These are phyloP conservation scores for Emmelina monodactyla DNA, from an alignment of 2,888 invertebrate species.

Conservation along the genomic window DNA sequence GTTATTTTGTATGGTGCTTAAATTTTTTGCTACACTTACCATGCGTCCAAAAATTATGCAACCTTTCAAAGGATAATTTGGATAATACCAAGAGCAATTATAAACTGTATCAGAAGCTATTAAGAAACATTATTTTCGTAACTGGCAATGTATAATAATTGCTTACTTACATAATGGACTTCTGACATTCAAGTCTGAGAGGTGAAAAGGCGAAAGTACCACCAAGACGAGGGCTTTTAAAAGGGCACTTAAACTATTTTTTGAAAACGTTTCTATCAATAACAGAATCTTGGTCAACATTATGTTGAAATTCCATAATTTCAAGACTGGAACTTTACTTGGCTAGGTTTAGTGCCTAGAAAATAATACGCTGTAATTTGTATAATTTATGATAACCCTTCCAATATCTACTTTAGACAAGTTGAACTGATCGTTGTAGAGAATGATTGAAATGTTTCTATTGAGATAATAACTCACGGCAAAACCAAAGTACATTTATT, in stretches of 20 bases:
- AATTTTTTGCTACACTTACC: too few species aligned
- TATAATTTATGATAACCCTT: too few species aligned
- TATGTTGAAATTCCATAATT: too few species aligned
- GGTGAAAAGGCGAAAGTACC: constrained; percentile 5
- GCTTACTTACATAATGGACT: constrained; percentile 14
- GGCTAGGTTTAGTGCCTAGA: too few species aligned
- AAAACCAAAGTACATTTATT: neutral
- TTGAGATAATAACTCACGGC: neutral
- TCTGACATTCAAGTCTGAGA: constrained; percentile 20
- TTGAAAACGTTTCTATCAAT: neutral
- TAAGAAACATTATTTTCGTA: neutral
- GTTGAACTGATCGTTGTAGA: neutral
- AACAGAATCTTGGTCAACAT: too few species aligned
- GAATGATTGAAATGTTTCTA: neutral
- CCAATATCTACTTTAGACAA: too few species aligned
- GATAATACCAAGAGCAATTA: neutral
- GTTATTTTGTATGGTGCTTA: too few species aligned
- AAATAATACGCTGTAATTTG: too few species aligned
- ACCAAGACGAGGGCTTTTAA: neutral
- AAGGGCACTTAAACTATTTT: neutral
- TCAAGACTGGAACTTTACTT: too few species aligned
- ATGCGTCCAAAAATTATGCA: too few species aligned
- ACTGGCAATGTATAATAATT: constrained; percentile 12
- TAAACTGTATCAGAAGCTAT: neutral
- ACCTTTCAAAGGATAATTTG: too few species aligned